Conservation (phyloP, 2,888 invertebrate genomes). For the Hesperia comma region DNA sequence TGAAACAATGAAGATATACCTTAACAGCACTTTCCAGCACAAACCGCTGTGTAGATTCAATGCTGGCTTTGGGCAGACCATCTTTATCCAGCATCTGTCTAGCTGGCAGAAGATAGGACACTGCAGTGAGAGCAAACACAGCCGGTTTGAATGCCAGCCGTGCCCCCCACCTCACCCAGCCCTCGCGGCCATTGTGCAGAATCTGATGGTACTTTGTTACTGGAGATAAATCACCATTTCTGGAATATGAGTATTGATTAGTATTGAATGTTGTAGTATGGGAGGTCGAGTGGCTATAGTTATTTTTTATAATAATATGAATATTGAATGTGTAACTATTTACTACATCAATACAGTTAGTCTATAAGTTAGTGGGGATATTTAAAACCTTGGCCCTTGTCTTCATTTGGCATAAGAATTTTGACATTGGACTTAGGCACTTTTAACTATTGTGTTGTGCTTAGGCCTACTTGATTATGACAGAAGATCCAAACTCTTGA, state of each 20-base stretch:
- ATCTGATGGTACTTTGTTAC: constrained; percentile 74
- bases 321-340: no score
- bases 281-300: no score
- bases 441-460: not conserved
- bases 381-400: no score
- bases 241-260: constrained; percentile 44
- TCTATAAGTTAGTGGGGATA: no score
- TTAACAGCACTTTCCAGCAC: constrained; percentile 49
- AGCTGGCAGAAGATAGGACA: constrained; percentile 63
- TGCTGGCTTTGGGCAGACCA: constrained; percentile 71
- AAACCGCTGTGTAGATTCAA: constrained; percentile 71
- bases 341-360: no score
- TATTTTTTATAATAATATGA: no score
- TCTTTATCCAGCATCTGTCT: constrained; percentile 64
- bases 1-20: not conserved
- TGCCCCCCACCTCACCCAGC: constrained; percentile 77
- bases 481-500: no score
- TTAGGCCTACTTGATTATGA: not conserved
- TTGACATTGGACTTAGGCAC: no score
- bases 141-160: constrained; percentile 73
- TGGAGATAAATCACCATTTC: constrained; percentile 66
- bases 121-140: constrained; percentile 67
- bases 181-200: constrained; percentile 70
- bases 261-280: no score
- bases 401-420: no score